Evolutionary conservation across 2,888 invertebrate species (phyloP), one percentile per base, ranked within the genome.

Genomic region (Noctua comes): DNA sequence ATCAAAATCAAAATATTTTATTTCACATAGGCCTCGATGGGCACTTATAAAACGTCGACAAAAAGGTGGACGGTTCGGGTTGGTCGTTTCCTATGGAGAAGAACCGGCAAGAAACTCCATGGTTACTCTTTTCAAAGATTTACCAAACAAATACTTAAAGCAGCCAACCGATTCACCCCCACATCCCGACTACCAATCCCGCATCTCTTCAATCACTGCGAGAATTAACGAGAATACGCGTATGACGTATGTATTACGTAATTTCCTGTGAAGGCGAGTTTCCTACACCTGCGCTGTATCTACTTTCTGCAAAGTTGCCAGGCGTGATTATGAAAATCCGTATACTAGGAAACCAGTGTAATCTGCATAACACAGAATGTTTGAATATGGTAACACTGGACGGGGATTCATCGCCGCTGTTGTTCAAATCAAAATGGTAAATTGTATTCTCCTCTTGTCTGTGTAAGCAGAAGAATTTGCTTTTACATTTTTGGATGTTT

Each of bases 251-350:
- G 79, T 85, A 77, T 86, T 83, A 88, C 80, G 83, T 88, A 85
- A 86, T 88, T 84, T 86, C 85, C 85, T 86, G 79, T 68, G 85
- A 88, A 86, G 84, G 86, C 86, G 88, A 87, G 88, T 88, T 90
- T 73, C 76, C 84, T 68, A 86, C 91, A 91, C 89, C 91, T 91
- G 91, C 79, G 85, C 84, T 79, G 75, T 77, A 76, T 79, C 77
- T 87, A 85, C 89, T 88, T 87, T 83, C 86, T 78, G 80, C 48
- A 79, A 84, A 90, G 87, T 88, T 89, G 79, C 79, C 84, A 80
- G 78, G 73, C 82, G 88, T 87, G 88, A 88, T 91, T 90, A 90
- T 88, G 91, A 88, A 89, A 90, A 90, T 87, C 74, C 82, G 82
- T 83, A 74, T 76, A 87, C 81, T 82, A 81, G 83, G 59, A 82